A percentile compares a stretch with the other conserved stretches of the same genome.
Evolutionary conservation across 2,797 vertebrate genomes (phyloP).

Genomic region (Australoheros facetus): DNA sequence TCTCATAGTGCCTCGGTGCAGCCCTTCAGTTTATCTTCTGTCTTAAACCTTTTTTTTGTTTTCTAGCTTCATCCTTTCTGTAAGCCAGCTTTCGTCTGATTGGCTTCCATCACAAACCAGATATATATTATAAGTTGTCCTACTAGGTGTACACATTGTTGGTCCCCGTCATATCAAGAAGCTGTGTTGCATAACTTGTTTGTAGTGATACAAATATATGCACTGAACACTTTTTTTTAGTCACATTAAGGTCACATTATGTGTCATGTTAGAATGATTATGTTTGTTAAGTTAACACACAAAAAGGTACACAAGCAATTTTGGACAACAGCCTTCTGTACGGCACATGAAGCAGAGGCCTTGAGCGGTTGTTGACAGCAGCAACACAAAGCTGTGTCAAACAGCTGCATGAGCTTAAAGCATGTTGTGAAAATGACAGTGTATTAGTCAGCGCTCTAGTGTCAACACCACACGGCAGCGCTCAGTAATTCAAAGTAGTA

Average conservation of each 20-base stretch:
- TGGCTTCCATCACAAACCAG: neutral
- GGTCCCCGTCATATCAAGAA: too few species aligned
- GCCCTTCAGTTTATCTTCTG: rapidly evolving
- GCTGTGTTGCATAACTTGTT: too few species aligned
- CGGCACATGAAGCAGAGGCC: neutral
- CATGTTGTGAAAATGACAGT: slow-evolving; percentile 9
- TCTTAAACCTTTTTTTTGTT: neutral
- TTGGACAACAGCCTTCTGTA: neutral
- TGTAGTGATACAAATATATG: too few species aligned
- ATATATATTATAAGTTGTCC: too few species aligned
- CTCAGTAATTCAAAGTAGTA: neutral
- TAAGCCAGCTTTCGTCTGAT: neutral
- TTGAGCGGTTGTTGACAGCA: neutral
- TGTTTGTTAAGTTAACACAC: neutral
- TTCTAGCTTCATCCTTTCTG: neutral
- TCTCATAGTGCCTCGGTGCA: rapidly evolving
- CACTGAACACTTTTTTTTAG: too few species aligned
- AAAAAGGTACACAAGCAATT: neutral
- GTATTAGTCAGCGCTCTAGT: neutral
- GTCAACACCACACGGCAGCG: neutral
- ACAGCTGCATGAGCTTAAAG: slow-evolving; percentile 1
- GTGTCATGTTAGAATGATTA: neutral
- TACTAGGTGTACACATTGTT: too few species aligned
- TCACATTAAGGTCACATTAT: too few species aligned
- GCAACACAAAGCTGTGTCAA: slow-evolving; percentile 15